These are phyloP conservation scores for Drosophila arizonae DNA, from an alignment of 1,140 invertebrate species.

Conservation along the genomic window DNA sequence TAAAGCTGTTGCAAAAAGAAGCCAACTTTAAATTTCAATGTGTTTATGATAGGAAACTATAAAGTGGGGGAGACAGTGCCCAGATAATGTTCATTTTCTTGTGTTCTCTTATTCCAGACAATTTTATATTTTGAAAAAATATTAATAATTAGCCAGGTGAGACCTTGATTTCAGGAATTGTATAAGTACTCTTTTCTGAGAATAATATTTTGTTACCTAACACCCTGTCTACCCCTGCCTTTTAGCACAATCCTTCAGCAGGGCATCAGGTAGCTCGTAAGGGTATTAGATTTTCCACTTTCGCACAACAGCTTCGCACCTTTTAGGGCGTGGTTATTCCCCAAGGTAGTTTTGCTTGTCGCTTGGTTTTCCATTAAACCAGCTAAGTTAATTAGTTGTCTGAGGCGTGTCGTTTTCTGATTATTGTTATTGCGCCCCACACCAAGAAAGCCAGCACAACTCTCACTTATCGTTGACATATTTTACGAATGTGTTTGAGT, in stretches of 20 bases:
- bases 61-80: no score
- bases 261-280: not conserved
- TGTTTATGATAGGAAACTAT: no score
- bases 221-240: not conserved
- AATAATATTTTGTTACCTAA: no score
- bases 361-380: constrained; percentile 72
- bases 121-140: no score
- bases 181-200: no score
- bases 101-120: no score
- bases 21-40: no score
- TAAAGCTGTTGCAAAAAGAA: no score
- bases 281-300: constrained; percentile 1
- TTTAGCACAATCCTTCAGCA: no score
- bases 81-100: no score
- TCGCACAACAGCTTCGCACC: not conserved
- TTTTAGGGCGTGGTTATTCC: constrained; percentile 15
- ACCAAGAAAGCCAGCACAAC: constrained; percentile 32
- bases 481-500: constrained; percentile 53
- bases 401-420: constrained; percentile 31
- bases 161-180: no score
- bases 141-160: no score
- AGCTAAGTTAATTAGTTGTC: constrained; percentile 66
- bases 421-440: constrained; percentile 11
- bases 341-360: constrained; percentile 43
- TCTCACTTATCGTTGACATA: constrained; percentile 50